These are phyloP conservation scores for Oreochromis spilurus DNA, from an alignment of 2,113 vertebrate species.

Conservation along the genomic window DNA sequence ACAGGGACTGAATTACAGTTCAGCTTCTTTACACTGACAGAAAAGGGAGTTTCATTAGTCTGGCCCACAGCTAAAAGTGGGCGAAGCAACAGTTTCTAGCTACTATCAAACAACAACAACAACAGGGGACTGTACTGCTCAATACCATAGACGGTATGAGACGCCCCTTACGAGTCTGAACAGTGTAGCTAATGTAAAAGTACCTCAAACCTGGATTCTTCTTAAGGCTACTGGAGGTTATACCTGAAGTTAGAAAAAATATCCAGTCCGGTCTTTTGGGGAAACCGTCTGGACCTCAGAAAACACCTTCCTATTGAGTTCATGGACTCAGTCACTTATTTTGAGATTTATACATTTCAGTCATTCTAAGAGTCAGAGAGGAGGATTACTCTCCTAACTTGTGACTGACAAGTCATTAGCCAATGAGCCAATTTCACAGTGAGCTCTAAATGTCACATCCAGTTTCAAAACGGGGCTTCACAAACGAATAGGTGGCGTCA, in stretches of 20 bases:
- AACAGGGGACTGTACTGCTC: background rate
- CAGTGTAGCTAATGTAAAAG: background rate
- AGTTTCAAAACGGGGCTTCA: background rate
- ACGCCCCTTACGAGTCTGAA: background rate
- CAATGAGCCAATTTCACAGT: background rate
- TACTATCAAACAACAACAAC: background rate
- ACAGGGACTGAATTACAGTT: background rate
- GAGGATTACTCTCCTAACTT: background rate
- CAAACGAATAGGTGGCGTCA: background rate
- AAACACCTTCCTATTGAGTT: background rate
- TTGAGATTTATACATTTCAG: background rate
- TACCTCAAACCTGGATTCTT: background rate
- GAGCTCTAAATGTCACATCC: background rate
- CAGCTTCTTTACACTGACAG: background rate
- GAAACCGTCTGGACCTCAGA: background rate
- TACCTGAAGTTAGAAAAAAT: background rate
- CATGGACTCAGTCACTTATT: background rate
- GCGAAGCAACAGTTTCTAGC: background rate
- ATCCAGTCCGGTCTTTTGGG: background rate
- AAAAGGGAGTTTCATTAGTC: background rate
- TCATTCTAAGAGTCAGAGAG: background rate
- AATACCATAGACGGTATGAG: background rate
- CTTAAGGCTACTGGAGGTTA: accelerated
- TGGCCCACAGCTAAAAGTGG: background rate
- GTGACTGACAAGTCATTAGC: background rate